Conservation (phyloP, 1,140 invertebrate species). For the Lasaia peninsularis region DNA sequence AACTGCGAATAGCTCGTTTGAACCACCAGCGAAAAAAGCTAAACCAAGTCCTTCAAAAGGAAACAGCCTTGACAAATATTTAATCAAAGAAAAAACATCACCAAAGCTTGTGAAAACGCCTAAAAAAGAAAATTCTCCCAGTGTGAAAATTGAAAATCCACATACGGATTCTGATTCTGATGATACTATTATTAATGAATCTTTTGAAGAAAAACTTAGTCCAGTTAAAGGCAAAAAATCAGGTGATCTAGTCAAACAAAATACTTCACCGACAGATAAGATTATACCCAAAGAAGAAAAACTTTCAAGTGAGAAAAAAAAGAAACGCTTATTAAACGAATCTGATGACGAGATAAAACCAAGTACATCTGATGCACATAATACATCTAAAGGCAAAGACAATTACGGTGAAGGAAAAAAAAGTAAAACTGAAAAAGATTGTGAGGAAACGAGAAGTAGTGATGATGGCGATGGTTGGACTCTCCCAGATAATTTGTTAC, state of each 20-base stretch:
- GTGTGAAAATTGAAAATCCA: conserved; percentile 20
- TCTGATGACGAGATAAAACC: neutral
- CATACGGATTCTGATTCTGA: neutral
- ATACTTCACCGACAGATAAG: conserved; percentile 4
- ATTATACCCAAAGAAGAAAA: conserved; percentile 2
- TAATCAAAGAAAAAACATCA: conserved; percentile 30
- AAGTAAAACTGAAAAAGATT: conserved; percentile 6
- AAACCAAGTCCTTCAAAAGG: conserved; percentile 37
- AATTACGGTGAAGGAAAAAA: conserved; percentile 1
- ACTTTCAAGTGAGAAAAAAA: neutral
- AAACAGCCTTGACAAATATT: conserved; percentile 36
- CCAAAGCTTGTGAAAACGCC: conserved; percentile 13
- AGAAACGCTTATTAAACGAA: neutral
- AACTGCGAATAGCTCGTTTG: conserved; percentile 31
- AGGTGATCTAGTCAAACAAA: neutral
- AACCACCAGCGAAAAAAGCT: conserved; percentile 47
- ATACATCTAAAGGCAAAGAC: neutral
- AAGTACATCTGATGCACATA: neutral
- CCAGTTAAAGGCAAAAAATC: neutral
- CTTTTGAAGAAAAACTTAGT: conserved; percentile 1
- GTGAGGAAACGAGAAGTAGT: conserved; percentile 15
- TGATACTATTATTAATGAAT: neutral
- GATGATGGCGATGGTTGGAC: conserved; percentile 28
- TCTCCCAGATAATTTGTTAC: conserved; percentile 54
- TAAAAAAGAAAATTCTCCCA: conserved; percentile 21